Percentiles rank a stretch among this genome's conserved stretches.
Evolutionary conservation across 2,113 vertebrate genomes (phyloP).

Genomic region (Todiramphus saurophagus): DNA sequence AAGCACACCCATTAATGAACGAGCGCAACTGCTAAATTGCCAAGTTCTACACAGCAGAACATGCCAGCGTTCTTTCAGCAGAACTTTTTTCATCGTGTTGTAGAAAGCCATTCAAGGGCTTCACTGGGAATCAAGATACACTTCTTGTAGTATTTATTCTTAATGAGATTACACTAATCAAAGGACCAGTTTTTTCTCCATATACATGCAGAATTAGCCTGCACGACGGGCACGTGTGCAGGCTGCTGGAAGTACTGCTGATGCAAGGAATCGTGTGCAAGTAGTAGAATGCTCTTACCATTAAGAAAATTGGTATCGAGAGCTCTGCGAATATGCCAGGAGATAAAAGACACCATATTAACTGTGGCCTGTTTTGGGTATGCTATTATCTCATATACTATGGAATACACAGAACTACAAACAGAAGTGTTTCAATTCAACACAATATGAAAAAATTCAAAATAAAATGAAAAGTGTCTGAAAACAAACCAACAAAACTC

Average conservation of each 20-base stretch:
- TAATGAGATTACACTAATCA: constrained; percentile 22
- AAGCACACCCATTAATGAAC: not conserved
- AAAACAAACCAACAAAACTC: constrained; percentile 78
- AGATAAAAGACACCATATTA: constrained; percentile 23
- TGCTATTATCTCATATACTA: constrained; percentile 43
- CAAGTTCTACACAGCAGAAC: not conserved
- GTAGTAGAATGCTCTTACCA: not conserved
- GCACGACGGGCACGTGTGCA: not conserved
- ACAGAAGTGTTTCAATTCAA: constrained; percentile 79
- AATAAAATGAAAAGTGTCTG: constrained; percentile 76
- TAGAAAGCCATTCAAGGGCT: constrained; percentile 1
- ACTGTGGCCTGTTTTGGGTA: constrained; percentile 31
- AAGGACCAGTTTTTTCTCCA: constrained; percentile 1
- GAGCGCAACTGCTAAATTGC: not conserved
- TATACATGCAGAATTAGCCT: not conserved
- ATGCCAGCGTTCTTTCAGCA: not conserved
- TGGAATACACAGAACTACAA: constrained; percentile 61
- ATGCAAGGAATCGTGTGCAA: not conserved
- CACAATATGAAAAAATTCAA: constrained; percentile 78
- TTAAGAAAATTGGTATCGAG: not conserved
- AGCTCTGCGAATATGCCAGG: constrained; percentile 6
- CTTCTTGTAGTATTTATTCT: constrained; percentile 30
- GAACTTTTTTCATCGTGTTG: not conserved
- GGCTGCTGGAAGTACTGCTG: not conserved
- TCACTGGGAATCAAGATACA: not conserved